Conservation (phyloP, 1,140 invertebrate species). For the Tenebrio molitor region DNA sequence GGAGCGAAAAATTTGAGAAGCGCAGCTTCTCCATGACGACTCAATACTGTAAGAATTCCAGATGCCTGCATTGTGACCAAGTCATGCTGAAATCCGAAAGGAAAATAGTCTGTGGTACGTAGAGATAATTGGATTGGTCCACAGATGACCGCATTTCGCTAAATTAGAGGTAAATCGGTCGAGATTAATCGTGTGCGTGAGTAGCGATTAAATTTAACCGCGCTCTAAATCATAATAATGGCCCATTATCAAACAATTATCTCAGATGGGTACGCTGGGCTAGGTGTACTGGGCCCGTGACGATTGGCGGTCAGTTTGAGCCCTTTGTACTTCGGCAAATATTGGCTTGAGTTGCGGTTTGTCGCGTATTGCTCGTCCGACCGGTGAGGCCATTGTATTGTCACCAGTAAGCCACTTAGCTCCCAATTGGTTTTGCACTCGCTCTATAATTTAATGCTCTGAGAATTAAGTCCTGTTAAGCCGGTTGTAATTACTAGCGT, state of each 20-base stretch:
- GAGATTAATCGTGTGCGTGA: constrained; percentile 26
- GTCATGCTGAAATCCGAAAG: constrained; percentile 1
- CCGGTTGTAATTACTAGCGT: constrained; percentile 9
- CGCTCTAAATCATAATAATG: constrained; percentile 28
- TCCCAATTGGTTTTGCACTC: constrained; percentile 22
- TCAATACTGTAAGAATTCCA: too few species aligned
- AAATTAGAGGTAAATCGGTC: constrained; percentile 34
- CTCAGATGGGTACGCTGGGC: constrained; percentile 8
- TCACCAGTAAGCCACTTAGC: constrained; percentile 32
- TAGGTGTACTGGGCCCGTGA: neutral
- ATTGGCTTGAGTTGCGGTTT: constrained; percentile 37
- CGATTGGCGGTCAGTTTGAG: neutral
- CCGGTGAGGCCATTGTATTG: constrained; percentile 16
- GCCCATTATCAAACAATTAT: constrained; percentile 29
- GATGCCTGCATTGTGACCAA: neutral
- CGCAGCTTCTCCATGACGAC: too few species aligned
- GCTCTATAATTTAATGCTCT: constrained; percentile 12
- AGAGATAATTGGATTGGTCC: constrained; percentile 15
- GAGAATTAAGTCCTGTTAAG: constrained; percentile 24
- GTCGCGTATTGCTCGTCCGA: constrained; percentile 7
- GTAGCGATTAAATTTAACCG: constrained; percentile 27
- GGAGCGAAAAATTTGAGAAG: too few species aligned
- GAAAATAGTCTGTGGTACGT: neutral
- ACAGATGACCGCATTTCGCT: constrained; percentile 17
- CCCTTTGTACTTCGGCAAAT: neutral